Conservation (phyloP, 2,888 invertebrate genomes). For the Nemurella pictetii region DNA sequence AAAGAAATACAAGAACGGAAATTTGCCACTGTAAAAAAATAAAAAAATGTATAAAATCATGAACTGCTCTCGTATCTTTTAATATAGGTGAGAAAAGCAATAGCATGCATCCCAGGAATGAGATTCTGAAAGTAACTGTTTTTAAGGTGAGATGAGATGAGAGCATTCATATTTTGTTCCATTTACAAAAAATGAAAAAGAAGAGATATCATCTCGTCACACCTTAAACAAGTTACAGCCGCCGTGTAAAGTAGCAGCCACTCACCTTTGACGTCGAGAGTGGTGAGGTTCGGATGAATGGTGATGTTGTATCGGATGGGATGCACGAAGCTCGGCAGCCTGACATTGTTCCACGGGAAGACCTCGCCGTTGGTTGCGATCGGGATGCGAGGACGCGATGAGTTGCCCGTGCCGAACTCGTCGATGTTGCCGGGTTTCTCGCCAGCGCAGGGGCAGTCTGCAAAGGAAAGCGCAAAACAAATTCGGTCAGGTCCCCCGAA, state of each 20-base stretch:
- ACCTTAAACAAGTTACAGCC: slow-evolving; percentile 38
- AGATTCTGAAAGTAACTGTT: too few species aligned
- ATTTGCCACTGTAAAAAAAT: too few species aligned
- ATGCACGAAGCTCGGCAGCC: slow-evolving; percentile 76
- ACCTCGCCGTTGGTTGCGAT: slow-evolving; percentile 73
- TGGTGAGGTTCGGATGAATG: slow-evolving; percentile 90
- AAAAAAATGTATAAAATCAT: too few species aligned
- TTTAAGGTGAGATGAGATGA: neutral
- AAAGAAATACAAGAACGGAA: too few species aligned
- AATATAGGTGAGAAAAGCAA: too few species aligned
- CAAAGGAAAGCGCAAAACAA: too few species aligned
- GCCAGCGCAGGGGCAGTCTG: slow-evolving; percentile 72
- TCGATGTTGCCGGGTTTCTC: slow-evolving; percentile 65
- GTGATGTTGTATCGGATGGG: slow-evolving; percentile 86
- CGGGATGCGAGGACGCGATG: slow-evolving; percentile 64
- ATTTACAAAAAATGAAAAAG: neutral
- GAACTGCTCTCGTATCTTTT: too few species aligned
- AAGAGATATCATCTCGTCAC: neutral
- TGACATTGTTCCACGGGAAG: slow-evolving; percentile 75
- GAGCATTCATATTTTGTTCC: neutral
- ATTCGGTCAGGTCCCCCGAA: too few species aligned
- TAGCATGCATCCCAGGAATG: too few species aligned
- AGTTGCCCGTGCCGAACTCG: slow-evolving; percentile 54
- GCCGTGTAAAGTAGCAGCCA: too few species aligned
- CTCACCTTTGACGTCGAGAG: slow-evolving; percentile 82